phyloP scores from a whole-genome alignment of 30 jellyfish, hydroid and myxozoan genomes.

The Cassiopea xamachana region DNA sequence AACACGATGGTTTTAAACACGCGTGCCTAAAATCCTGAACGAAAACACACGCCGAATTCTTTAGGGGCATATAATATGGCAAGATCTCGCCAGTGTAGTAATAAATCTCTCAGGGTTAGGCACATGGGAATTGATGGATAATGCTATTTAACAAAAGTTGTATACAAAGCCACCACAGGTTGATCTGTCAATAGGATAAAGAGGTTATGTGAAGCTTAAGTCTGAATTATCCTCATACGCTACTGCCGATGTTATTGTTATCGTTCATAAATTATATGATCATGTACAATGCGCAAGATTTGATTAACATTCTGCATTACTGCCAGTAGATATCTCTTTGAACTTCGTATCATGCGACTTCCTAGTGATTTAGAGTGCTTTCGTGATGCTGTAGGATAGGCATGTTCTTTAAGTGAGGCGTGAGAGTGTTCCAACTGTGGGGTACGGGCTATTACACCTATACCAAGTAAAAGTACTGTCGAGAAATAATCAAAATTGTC shows the following conservation, averaged over 20 bases:
- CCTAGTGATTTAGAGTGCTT: too few relatives aligned
- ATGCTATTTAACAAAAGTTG: background rate
- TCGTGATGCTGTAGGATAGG: too few relatives aligned
- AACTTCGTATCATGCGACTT: background rate
- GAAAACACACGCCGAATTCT: constrained; percentile 12
- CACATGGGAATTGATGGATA: background rate
- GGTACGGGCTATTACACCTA: too few relatives aligned
- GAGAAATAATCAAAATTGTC: too few relatives aligned
- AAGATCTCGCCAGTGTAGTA: background rate
- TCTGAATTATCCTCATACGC: background rate
- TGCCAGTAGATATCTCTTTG: background rate
- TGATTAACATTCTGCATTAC: background rate
- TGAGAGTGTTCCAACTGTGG: too few relatives aligned
- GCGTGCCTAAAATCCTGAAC: constrained; percentile 5
- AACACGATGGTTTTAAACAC: background rate
- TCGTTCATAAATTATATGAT: background rate
- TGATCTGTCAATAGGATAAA: background rate
- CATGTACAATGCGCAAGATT: background rate
- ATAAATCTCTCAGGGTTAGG: background rate
- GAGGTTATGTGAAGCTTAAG: background rate
- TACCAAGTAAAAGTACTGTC: too few relatives aligned
- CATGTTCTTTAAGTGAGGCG: too few relatives aligned
- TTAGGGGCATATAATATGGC: background rate
- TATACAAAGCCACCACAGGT: background rate
- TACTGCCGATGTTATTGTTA: background rate